These are phyloP conservation scores for Drosophila tsacasi DNA, from an alignment of 1,140 invertebrate species.

Conservation along the genomic window DNA sequence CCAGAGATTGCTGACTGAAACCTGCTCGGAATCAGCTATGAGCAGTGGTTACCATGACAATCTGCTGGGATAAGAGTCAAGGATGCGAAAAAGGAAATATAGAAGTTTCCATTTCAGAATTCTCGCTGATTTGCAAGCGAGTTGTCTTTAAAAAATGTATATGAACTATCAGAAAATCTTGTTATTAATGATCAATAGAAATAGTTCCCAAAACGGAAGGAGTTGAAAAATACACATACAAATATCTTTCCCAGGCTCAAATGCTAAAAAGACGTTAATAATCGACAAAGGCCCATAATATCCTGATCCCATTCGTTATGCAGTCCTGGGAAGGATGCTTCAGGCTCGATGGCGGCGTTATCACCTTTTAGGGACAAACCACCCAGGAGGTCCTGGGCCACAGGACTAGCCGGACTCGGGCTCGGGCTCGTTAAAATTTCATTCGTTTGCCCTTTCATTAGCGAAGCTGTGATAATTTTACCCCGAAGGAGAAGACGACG, in stretches of 20 bases:
- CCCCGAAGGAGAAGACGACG: conserved; percentile 37
- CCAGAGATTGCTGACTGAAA: not conserved
- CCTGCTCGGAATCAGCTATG: conserved; percentile 35
- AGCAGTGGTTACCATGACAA: conserved; percentile 10
- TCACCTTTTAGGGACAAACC: conserved; percentile 77
- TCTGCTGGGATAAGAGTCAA: not conserved
- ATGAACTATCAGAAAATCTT: not conserved
- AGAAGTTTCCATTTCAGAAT: not conserved
- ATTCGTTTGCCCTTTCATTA: conserved; percentile 79
- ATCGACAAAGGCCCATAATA: conserved; percentile 46
- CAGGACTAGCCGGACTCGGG: conserved; percentile 31
- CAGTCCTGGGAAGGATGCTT: conserved; percentile 20
- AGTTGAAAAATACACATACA: not conserved
- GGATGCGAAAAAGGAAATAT: not conserved
- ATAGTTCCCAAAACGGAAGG: not conserved
- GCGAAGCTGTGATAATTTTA: conserved; percentile 76
- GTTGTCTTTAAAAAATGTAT: not conserved
- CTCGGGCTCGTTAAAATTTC: conserved; percentile 81
- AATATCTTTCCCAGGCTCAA: conserved; percentile 18
- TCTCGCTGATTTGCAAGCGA: not conserved
- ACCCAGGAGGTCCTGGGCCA: conserved; percentile 70
- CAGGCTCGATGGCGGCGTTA: conserved; percentile 58
- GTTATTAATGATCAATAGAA: conserved; percentile 3
- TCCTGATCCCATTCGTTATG: conserved; percentile 59
- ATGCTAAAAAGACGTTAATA: conserved; percentile 74